phyloP scores from a whole-genome alignment of 1,140 invertebrate species.

The Drosophila pseudoobscura region DNA sequence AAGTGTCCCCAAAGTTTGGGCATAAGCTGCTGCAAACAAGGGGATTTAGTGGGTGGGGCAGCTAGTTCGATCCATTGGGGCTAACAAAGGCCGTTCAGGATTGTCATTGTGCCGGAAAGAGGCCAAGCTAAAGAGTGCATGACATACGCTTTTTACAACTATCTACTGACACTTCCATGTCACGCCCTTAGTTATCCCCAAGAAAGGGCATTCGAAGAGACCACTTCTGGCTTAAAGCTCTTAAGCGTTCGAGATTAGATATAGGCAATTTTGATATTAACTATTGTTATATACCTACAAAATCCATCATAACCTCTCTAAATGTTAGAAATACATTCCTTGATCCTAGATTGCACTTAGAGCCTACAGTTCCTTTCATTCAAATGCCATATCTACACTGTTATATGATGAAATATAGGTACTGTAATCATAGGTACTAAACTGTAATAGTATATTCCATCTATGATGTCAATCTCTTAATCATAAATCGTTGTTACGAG shows the following conservation, averaged over 20 bases:
- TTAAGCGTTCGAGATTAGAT: conserved; percentile 6
- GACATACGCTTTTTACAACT: conserved; percentile 44
- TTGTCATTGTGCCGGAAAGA: conserved; percentile 23
- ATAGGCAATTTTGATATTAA: neutral
- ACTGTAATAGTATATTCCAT: no score
- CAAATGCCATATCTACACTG: no score
- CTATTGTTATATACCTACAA: no score
- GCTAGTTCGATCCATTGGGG: conserved; percentile 44
- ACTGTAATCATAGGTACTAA: no score
- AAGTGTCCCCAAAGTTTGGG: conserved; percentile 63
- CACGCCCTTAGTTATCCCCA: conserved; percentile 37
- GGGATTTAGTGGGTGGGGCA: neutral
- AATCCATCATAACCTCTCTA: no score
- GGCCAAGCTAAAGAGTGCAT: conserved; percentile 29
- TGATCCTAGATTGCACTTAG: no score
- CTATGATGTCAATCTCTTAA: no score
- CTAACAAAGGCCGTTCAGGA: conserved; percentile 44
- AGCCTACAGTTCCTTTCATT: no score
- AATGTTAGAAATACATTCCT: no score
- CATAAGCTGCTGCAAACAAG: conserved; percentile 51
- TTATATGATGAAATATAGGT: no score
- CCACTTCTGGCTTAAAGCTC: neutral
- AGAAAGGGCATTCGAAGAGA: neutral
- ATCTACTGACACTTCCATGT: conserved; percentile 48
- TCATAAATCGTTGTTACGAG: no score